These are phyloP conservation scores for Drosophila histrio DNA, from an alignment of 2,888 invertebrate genomes.

Conservation along the genomic window DNA sequence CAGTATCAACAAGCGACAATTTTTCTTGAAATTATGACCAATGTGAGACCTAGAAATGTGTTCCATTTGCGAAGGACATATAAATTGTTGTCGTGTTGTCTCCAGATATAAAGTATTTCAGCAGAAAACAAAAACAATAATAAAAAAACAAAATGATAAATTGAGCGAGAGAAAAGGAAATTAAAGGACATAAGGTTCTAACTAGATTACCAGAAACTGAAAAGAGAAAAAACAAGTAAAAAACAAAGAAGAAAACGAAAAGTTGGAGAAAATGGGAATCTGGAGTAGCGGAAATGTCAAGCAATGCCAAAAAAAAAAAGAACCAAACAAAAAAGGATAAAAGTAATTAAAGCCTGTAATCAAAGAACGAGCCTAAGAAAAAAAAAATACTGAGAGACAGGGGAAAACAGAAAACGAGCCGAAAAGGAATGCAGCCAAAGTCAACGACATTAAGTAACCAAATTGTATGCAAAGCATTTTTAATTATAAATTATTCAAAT, in stretches of 20 bases:
- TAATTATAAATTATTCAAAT: conserved; percentile 82
- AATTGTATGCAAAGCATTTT: conserved; percentile 76
- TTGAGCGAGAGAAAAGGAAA: conserved; percentile 70
- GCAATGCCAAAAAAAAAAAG: conserved; percentile 33
- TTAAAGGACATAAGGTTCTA: conserved; percentile 76
- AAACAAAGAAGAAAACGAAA: conserved; percentile 21
- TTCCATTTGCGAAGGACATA: conserved; percentile 16
- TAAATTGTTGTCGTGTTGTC: conserved; percentile 30
- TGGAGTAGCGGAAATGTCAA: conserved; percentile 67
- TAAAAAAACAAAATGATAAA: conserved; percentile 64
- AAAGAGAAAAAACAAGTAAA: conserved; percentile 18
- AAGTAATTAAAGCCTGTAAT: conserved; percentile 69
- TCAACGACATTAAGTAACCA: conserved; percentile 78
- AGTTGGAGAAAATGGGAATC: conserved; percentile 15
- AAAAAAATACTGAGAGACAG: conserved; percentile 31
- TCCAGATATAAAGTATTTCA: conserved; percentile 2
- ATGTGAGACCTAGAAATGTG: background rate
- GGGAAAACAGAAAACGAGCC: conserved; percentile 3
- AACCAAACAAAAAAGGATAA: conserved; percentile 62
- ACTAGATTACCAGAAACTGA: conserved; percentile 68
- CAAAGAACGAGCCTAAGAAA: conserved; percentile 32
- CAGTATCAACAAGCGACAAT: too few species aligned
- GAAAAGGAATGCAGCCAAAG: conserved; percentile 52
- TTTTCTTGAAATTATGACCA: background rate
- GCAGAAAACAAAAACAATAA: conserved; percentile 14